Evolutionary conservation across 2,113 vertebrate species (phyloP).

Genomic region (Maylandia zebra): DNA sequence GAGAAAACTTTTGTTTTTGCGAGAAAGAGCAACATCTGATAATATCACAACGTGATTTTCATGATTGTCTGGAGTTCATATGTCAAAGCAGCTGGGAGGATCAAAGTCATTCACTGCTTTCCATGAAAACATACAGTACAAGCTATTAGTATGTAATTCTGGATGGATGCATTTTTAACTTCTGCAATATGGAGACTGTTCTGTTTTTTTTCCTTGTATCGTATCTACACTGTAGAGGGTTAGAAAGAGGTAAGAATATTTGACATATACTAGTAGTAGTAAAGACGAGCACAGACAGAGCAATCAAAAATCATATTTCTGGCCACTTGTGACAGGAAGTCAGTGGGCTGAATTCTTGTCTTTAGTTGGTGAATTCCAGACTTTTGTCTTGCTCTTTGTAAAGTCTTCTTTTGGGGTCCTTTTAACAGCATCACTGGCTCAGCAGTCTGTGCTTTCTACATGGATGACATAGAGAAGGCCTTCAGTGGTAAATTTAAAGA

Average conservation of each 20-base stretch:
- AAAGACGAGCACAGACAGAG: not conserved
- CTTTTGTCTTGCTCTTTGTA: not conserved
- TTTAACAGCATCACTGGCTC: constrained; percentile 87
- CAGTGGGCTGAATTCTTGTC: not conserved
- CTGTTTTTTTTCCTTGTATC: not conserved
- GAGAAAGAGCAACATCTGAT: not conserved
- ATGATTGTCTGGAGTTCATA: not conserved
- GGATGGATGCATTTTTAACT: not conserved
- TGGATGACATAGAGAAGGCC: constrained; percentile 89
- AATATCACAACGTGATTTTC: fast-evolving
- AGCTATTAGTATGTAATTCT: not conserved
- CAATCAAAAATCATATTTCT: not conserved
- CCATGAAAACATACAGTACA: not conserved
- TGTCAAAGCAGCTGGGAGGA: not conserved
- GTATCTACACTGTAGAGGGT: fast-evolving
- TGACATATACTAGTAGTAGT: not conserved
- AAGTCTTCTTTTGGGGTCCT: not conserved
- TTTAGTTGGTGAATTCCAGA: not conserved
- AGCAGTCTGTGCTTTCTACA: constrained; percentile 90
- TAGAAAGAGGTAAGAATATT: not conserved
- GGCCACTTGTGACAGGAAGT: not conserved
- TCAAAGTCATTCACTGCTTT: not conserved
- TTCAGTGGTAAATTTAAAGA: constrained; percentile 91
- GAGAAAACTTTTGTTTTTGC: not conserved
- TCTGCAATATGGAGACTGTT: not conserved